Conservation (phyloP, 2,888 invertebrate species). For the Protophormia terraenovae region DNA sequence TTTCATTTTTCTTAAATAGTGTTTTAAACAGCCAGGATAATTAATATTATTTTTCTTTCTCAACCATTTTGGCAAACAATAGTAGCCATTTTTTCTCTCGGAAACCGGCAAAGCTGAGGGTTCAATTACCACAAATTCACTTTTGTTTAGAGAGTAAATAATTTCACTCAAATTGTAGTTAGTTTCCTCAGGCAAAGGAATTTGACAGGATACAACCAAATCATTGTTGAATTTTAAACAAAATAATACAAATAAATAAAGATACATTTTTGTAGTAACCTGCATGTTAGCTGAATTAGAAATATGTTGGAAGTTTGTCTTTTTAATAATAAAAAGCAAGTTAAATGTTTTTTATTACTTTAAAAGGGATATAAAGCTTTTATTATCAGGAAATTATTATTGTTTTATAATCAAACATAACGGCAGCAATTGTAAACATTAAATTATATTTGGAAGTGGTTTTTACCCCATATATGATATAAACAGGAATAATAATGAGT, state of each 20-base stretch:
- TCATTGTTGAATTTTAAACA: neutral
- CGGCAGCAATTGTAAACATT: too few relatives aligned
- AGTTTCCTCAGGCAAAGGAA: slow-evolving; percentile 6
- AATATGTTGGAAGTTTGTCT: too few relatives aligned
- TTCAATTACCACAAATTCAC: slow-evolving; percentile 16
- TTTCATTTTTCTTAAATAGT: slow-evolving; percentile 4
- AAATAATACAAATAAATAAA: neutral
- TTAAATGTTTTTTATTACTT: too few relatives aligned
- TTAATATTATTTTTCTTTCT: slow-evolving; percentile 16
- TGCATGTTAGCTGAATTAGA: neutral
- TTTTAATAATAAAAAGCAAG: too few relatives aligned
- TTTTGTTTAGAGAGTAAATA: neutral
- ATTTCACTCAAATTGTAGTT: slow-evolving; percentile 15
- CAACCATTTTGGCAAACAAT: slow-evolving; percentile 13
- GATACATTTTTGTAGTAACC: neutral
- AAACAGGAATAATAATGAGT: too few relatives aligned
- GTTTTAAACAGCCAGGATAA: slow-evolving; percentile 22
- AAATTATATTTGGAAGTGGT: too few relatives aligned
- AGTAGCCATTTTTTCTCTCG: neutral
- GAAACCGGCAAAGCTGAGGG: slow-evolving; percentile 4
- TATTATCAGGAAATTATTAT: too few relatives aligned
- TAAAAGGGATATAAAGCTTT: too few relatives aligned
- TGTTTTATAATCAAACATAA: too few relatives aligned
- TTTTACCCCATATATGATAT: too few relatives aligned
- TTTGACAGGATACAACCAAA: neutral